Evolutionary conservation across 2,113 vertebrate species (phyloP).

Genomic region (Petaurus breviceps): DNA sequence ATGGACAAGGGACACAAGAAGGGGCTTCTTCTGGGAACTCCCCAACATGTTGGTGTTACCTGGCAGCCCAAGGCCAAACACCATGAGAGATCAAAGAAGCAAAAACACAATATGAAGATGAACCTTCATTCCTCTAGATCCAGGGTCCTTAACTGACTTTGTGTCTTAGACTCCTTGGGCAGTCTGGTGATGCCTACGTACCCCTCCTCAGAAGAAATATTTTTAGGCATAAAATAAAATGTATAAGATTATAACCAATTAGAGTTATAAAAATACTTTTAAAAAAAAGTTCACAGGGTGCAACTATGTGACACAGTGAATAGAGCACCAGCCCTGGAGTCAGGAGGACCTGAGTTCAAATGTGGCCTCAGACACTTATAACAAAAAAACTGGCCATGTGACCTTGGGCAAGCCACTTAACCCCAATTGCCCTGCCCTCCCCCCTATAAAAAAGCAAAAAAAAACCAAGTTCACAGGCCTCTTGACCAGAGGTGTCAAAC

Average conservation of each 20-base stretch:
- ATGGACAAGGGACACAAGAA: neutral
- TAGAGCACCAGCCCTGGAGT: too few relatives aligned
- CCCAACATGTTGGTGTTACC: neutral
- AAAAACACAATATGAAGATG: neutral
- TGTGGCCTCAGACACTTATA: too few relatives aligned
- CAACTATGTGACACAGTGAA: too few relatives aligned
- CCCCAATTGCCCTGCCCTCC: too few relatives aligned
- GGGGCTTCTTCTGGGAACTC: neutral
- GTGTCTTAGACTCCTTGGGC: neutral
- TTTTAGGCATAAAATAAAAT: neutral
- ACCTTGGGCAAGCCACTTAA: too few relatives aligned
- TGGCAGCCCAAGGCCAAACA: neutral
- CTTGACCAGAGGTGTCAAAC: neutral
- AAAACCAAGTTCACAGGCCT: neutral
- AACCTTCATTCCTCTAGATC: neutral
- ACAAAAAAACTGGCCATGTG: too few relatives aligned
- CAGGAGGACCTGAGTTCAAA: too few relatives aligned
- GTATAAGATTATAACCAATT: neutral
- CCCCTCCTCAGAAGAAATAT: neutral
- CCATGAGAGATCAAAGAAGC: neutral
- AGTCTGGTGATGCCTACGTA: neutral
- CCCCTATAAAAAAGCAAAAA: too few relatives aligned
- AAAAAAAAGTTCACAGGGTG: neutral
- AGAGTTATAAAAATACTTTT: neutral
- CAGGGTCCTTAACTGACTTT: neutral